Evolutionary conservation across 2,888 invertebrate species (phyloP), one percentile per base, ranked within the genome.

Genomic region (Drosophila demipolita): DNA sequence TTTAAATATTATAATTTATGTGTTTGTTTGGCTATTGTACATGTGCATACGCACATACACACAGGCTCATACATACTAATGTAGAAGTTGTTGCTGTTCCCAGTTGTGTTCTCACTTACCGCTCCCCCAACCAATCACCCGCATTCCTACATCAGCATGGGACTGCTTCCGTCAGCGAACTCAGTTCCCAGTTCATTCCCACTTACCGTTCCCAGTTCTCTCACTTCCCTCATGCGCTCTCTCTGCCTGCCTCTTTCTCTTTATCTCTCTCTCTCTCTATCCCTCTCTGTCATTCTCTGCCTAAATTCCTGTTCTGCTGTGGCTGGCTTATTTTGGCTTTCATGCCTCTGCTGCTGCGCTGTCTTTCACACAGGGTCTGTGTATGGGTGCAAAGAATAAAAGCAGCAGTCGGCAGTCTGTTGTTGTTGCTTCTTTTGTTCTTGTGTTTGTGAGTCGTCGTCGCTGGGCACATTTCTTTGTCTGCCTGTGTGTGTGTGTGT

Each of bases 1-100:
- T 87, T 87, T 87, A 87, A 87, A 87, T 90, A 87, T 88, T 88
- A 90, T 90, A 87, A 87, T 87, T 87, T 87, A 90, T 87, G 89
- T 90, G 83, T 85, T 86, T 86, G 86, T 86, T 90, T 86, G 86
- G 88, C 72, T 88, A 80, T 85, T 85, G 78, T 82, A 79, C 49
- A 68, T 52, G 38, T 35, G 35, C 35, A 52, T 17, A 42, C 40
- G 42, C 20, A 63, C 32, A 38, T 11, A 48, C 11, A 65, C 54
- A 57, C 8, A 61, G 8, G 29, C 49, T 42, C 32, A 45, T 40
- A 50, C 68, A 69, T 59, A 69, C 60, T 45, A 40, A 69, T 59
- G 33, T 45, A 35, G 35, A 32, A 42, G 64, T 55, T 75, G 42
- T 45, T 76, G 64, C 59, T 38, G 58, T 55, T 59, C 58, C 45